Base-by-base conservation (phyloP, 2,888 invertebrate species). In the Tinea trinotella region DNA sequence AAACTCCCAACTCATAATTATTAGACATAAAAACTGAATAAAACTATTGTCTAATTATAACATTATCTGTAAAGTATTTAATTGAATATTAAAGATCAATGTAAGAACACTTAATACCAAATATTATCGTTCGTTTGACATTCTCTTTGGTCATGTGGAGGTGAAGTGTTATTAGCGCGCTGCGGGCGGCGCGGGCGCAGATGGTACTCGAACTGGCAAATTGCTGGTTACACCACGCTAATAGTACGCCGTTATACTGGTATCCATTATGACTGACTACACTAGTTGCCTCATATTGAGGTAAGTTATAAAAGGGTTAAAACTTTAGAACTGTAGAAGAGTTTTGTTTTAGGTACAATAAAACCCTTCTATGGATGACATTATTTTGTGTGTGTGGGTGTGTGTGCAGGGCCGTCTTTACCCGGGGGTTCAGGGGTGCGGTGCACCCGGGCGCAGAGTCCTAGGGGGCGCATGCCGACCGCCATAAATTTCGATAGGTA, bases 71-170 rank as follows among this genome's bases (percentile, higher is more conserved):
- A 10, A 40, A 40, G 40, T 40, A 40, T 12, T 3, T 40, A 40
- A 40, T 40, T 40, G 40, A 40, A 40, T 40, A 40, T 40, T 40
- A 15, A 13, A 40, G 40, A 40, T 40, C 2, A 40, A 40, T 40
- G 13, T 40, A 40, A 40, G n/a, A 15, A 15, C 40, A 2, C 3
- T 15, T 40, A 40, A 40, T 40, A 40, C 7, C 40, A 24, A 40
- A 40, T 40, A 40, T 40, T 40, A 40, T 40, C 40, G 40, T 40
- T 40, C 3, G 13, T 40, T 40, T 40, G 40, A 40, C 40, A 40
- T 40, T 40, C 13, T 40, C 40, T 13, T 12, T 24, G 2, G 40
- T 15, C 15, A 40, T 40, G 13, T 40, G 13, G 40, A 7, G 30
- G 2, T 30, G 30, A 30, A 30, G 40, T 40, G 40, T 12, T 40